A percentile compares a stretch with the other conserved stretches of the same genome.
phyloP scores from a whole-genome alignment of 2,113 vertebrate genomes.

The Festucalex cinctus region DNA sequence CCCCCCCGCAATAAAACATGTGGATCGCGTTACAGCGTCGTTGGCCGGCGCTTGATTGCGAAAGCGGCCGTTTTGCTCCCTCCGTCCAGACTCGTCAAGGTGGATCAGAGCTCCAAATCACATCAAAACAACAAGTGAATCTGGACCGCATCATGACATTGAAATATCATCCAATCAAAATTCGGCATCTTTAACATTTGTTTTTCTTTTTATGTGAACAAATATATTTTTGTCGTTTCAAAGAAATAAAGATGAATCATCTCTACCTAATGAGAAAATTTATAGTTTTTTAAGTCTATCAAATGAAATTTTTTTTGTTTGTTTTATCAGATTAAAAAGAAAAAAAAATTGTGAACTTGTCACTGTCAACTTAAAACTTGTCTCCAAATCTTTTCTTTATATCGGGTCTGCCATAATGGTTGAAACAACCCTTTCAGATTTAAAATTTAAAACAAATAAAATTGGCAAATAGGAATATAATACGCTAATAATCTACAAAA shows the following conservation, averaged over 20 bases:
- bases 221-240: neutral
- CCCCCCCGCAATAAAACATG: constrained; percentile 66
- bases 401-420: too few relatives aligned
- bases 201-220: neutral
- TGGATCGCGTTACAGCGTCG: constrained; percentile 68
- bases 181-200: neutral
- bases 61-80: constrained; percentile 60
- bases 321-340: too few relatives aligned
- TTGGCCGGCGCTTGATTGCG: constrained; percentile 70
- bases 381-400: too few relatives aligned
- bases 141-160: constrained; percentile 51
- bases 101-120: constrained; percentile 65
- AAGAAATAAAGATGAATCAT: neutral
- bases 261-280: too few relatives aligned
- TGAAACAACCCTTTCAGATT: too few relatives aligned
- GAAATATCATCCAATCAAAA: neutral
- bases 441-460: too few relatives aligned
- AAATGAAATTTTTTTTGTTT: too few relatives aligned
- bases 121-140: constrained; percentile 66
- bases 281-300: too few relatives aligned
- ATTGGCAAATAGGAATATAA: too few relatives aligned
- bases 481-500: too few relatives aligned
- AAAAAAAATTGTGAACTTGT: too few relatives aligned
- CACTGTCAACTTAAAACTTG: too few relatives aligned
- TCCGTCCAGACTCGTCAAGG: constrained; percentile 66